A percentile compares a stretch with the other conserved stretches of the same genome.
These are phyloP conservation scores for Sebastes nivosus DNA, from an alignment of 2,797 vertebrate species.

Conservation along the genomic window DNA sequence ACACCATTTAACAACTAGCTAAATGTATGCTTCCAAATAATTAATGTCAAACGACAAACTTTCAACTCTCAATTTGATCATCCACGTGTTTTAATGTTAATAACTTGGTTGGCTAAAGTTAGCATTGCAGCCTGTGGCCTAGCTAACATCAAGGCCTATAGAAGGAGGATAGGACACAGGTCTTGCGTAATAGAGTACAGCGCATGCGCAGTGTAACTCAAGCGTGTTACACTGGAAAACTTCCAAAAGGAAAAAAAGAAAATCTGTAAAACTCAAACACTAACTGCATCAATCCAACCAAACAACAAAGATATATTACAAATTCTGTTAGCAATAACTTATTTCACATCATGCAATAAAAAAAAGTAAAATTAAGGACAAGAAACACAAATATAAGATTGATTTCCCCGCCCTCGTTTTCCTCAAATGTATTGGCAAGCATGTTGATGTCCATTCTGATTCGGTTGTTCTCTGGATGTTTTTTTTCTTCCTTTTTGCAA, in stretches of 20 bases:
- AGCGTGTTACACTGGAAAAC: neutral
- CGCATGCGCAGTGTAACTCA: too few species aligned
- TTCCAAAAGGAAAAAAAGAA: neutral
- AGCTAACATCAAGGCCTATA: neutral
- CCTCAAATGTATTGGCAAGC: slow-evolving; percentile 83
- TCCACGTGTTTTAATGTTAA: neutral
- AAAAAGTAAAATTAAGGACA: slow-evolving; percentile 86
- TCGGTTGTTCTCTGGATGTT: slow-evolving; percentile 41
- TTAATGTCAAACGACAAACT: too few species aligned
- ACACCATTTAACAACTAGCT: neutral
- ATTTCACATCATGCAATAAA: slow-evolving; percentile 97
- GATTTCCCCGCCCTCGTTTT: slow-evolving; percentile 61
- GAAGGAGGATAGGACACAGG: too few species aligned
- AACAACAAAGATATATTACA: slow-evolving; percentile 97
- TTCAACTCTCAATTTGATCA: neutral
- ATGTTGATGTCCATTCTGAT: slow-evolving; percentile 78
- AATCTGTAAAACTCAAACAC: slow-evolving; percentile 86
- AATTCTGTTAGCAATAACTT: slow-evolving; percentile 99
- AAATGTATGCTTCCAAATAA: neutral
- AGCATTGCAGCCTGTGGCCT: neutral
- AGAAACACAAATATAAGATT: slow-evolving; percentile 81
- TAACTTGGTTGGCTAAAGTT: neutral
- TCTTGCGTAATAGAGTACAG: too few species aligned
- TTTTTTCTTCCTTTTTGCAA: slow-evolving; percentile 12
- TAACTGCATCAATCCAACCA: slow-evolving; percentile 90